These are phyloP conservation scores for Rotaria macrura DNA, from an alignment of 2,888 invertebrate species.

Conservation along the genomic window DNA sequence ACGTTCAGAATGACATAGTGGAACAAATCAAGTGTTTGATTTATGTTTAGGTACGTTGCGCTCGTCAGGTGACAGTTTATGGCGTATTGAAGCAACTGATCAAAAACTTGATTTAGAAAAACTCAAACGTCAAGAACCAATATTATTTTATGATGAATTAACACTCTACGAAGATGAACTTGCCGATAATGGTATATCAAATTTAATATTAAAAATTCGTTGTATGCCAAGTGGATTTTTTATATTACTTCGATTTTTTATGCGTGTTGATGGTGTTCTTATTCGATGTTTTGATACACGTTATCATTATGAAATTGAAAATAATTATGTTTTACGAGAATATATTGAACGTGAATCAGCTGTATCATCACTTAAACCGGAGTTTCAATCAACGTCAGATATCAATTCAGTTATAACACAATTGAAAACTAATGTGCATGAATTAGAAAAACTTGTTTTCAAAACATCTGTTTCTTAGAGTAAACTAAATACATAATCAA, in stretches of 20 bases:
- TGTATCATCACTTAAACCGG: neutral
- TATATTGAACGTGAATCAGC: slow-evolving; percentile 28
- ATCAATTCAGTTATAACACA: neutral
- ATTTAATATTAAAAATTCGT: slow-evolving; percentile 82
- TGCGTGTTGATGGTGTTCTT: slow-evolving; percentile 84
- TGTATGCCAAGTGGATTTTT: slow-evolving; percentile 69
- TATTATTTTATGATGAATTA: slow-evolving; percentile 82
- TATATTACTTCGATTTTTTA: slow-evolving; percentile 74
- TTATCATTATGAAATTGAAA: slow-evolving; percentile 45
- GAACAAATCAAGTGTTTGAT: too few species aligned
- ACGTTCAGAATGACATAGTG: too few species aligned
- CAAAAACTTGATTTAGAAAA: slow-evolving; percentile 54
- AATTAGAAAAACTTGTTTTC: slow-evolving; percentile 11
- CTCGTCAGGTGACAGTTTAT: neutral
- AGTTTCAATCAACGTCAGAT: slow-evolving; percentile 15
- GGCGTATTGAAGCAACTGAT: neutral
- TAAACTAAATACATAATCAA: too few species aligned
- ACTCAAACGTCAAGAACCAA: slow-evolving; percentile 75
- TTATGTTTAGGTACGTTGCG: neutral
- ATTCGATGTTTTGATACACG: slow-evolving; percentile 77
- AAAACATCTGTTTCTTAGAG: neutral
- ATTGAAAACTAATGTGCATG: neutral
- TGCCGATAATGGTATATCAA: slow-evolving; percentile 89
- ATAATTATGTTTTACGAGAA: slow-evolving; percentile 25
- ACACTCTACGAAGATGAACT: slow-evolving; percentile 93